phyloP scores from a whole-genome alignment of 2,113 vertebrate species.

The Campylomormyrus numenius region DNA sequence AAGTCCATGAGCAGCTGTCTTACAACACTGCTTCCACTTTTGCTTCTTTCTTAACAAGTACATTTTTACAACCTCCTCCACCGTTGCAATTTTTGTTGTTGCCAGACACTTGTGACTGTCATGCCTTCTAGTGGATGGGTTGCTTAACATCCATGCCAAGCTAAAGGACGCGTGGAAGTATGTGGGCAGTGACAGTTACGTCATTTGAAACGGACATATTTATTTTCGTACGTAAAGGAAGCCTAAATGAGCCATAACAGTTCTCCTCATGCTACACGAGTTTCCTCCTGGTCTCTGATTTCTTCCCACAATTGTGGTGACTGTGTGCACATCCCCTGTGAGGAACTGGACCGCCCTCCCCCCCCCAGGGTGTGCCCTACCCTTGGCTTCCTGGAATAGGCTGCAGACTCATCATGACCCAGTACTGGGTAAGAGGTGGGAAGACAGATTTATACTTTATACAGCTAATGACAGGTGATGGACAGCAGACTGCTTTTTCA shows the following conservation, averaged over 20 bases:
- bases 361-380: background rate
- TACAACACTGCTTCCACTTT: background rate
- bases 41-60: background rate
- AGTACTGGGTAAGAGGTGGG: background rate
- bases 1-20: background rate
- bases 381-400: background rate
- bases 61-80: background rate
- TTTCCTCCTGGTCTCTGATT: background rate
- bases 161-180: background rate
- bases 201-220: background rate
- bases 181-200: background rate
- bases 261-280: background rate
- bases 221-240: background rate
- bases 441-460: background rate
- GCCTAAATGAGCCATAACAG: background rate
- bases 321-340: background rate
- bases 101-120: background rate
- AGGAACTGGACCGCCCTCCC: background rate
- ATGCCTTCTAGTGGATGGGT: background rate
- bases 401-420: background rate
- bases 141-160: background rate
- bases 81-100: background rate
- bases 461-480: background rate
- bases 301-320: background rate
- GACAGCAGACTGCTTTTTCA: background rate